Percentiles rank a stretch among this genome's conserved stretches.
These are phyloP conservation scores for Thereva nobilitata DNA, from an alignment of 2,888 invertebrate genomes.

Conservation along the genomic window DNA sequence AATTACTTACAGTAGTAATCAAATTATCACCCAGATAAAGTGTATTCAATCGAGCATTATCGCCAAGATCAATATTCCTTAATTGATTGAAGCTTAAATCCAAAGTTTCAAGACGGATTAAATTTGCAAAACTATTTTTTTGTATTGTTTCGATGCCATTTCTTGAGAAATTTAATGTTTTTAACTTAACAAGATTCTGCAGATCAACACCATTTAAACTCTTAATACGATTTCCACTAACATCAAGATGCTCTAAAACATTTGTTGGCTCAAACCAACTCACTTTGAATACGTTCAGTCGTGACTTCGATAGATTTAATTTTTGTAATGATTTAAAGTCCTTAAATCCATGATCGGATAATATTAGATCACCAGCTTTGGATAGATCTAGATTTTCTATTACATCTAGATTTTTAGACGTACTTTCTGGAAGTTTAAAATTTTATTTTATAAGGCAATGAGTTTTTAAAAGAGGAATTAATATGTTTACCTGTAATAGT, in stretches of 20 bases:
- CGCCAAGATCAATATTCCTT: slow-evolving; percentile 46
- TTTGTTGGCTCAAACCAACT: slow-evolving; percentile 45
- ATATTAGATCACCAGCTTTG: slow-evolving; percentile 44
- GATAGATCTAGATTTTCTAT: slow-evolving; percentile 49
- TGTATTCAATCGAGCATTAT: slow-evolving; percentile 45
- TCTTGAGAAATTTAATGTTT: slow-evolving; percentile 50
- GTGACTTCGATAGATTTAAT: slow-evolving; percentile 50
- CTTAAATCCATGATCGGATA: slow-evolving; percentile 48
- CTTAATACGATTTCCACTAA: slow-evolving; percentile 49
- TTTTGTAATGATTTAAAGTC: slow-evolving; percentile 45
- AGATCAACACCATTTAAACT: slow-evolving; percentile 45
- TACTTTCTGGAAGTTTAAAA: slow-evolving; percentile 35
- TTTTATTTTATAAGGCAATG: neutral
- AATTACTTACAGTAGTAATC: slow-evolving; percentile 45
- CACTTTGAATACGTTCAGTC: slow-evolving; percentile 44
- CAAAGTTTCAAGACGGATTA: slow-evolving; percentile 46
- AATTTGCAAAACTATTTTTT: slow-evolving; percentile 44
- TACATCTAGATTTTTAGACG: slow-evolving; percentile 40
- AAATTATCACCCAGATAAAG: slow-evolving; percentile 49
- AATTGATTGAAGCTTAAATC: slow-evolving; percentile 50
- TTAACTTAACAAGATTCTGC: slow-evolving; percentile 45
- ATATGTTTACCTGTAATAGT: slow-evolving; percentile 40
- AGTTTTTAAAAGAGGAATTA: neutral
- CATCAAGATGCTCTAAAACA: slow-evolving; percentile 48
- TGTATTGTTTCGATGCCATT: slow-evolving; percentile 47